Conservation (phyloP, 1,140 invertebrate species). For the Drosophila hydei region DNA sequence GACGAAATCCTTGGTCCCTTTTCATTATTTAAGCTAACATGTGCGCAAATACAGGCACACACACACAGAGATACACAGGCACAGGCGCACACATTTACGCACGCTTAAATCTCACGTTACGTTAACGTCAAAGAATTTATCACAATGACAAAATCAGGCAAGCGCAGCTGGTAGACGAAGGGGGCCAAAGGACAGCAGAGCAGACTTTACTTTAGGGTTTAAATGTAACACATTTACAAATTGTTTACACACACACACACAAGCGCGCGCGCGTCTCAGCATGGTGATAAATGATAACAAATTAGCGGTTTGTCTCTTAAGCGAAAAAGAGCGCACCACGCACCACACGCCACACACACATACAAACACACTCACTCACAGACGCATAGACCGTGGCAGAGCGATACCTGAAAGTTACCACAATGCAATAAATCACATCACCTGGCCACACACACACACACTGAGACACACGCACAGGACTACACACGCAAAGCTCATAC, state of each 20-base stretch:
- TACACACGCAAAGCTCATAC: constrained; percentile 21
- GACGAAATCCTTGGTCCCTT: constrained; percentile 57
- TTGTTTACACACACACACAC: constrained; percentile 64
- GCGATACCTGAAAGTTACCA: constrained; percentile 72
- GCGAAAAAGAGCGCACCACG: constrained; percentile 54
- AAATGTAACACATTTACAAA: constrained; percentile 77
- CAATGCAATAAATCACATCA: constrained; percentile 77
- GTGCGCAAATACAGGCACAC: constrained; percentile 19
- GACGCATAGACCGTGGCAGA: constrained; percentile 3
- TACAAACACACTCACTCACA: constrained; percentile 13
- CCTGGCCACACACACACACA: constrained; percentile 50
- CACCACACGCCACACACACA: background rate
- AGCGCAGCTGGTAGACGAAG: constrained; percentile 18
- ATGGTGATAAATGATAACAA: constrained; percentile 76
- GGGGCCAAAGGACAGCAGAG: background rate
- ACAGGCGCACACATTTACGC: constrained; percentile 10
- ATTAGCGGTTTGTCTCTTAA: constrained; percentile 77
- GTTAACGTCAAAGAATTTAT: constrained; percentile 71
- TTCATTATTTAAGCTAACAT: constrained; percentile 62
- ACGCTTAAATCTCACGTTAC: constrained; percentile 47
- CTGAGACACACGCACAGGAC: constrained; percentile 14
- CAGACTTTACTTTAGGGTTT: constrained; percentile 73
- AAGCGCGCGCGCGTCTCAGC: constrained; percentile 42
- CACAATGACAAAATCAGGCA: constrained; percentile 72
- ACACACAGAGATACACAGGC: constrained; percentile 5